A percentile compares a stretch with the other conserved stretches of the same genome.
phyloP scores from a whole-genome alignment of 1,140 invertebrate species.

The Drosophila pseudoananassae region DNA sequence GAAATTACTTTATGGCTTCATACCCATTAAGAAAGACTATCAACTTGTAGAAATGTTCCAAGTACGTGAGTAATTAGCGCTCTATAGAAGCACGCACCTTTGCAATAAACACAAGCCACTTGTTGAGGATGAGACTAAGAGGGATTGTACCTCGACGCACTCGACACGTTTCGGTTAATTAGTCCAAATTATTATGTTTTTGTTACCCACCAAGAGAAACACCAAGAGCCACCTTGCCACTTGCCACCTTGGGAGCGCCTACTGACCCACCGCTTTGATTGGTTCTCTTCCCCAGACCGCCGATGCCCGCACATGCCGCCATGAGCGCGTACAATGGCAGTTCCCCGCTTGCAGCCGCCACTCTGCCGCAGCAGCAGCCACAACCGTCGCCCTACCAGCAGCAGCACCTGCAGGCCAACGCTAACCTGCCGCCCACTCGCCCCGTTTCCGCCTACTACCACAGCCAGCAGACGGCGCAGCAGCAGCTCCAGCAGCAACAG shows the following conservation, averaged over 20 bases:
- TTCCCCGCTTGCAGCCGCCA: slow-evolving; percentile 74
- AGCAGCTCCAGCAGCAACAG: slow-evolving; percentile 62
- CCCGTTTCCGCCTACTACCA: slow-evolving; percentile 80
- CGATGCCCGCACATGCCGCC: slow-evolving; percentile 71
- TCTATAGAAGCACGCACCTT: slow-evolving; percentile 39
- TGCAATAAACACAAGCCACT: slow-evolving; percentile 33
- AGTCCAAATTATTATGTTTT: slow-evolving; percentile 2
- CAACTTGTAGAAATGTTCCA: slow-evolving; percentile 77
- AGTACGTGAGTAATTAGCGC: slow-evolving; percentile 75
- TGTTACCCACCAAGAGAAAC: slow-evolving; percentile 9
- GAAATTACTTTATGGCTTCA: slow-evolving; percentile 80
- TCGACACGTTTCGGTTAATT: slow-evolving; percentile 36
- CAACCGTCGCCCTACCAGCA: slow-evolving; percentile 56
- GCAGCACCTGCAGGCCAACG: slow-evolving; percentile 52
- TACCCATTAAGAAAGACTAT: slow-evolving; percentile 77
- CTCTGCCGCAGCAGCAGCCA: slow-evolving; percentile 54
- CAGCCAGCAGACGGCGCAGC: slow-evolving; percentile 64
- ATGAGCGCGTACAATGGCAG: slow-evolving; percentile 82
- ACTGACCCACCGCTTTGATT: slow-evolving; percentile 1
- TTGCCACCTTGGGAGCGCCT: not conserved
- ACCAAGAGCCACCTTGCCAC: not conserved
- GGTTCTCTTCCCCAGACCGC: slow-evolving; percentile 42
- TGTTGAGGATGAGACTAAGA: not conserved
- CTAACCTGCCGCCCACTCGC: slow-evolving; percentile 69
- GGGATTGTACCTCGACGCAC: slow-evolving; percentile 13